phyloP scores from a whole-genome alignment of 1,140 invertebrate species.

The Piezodorus guildinii region DNA sequence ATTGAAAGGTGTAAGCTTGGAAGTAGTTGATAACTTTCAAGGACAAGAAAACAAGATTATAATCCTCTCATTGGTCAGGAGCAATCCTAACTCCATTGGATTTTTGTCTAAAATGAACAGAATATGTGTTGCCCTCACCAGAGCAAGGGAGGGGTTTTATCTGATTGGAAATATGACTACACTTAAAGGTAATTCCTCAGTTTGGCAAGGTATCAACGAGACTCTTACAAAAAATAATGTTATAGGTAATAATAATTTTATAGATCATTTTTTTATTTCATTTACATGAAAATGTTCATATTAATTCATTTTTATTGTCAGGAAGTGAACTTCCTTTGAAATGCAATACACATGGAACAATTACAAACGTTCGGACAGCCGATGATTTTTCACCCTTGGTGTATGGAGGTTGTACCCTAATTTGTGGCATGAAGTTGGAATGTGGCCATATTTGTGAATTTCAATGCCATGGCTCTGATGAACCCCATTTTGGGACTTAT shows the following conservation, averaged over 20 bases:
- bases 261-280: neutral
- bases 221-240: slow-evolving; percentile 36
- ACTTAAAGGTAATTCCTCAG: neutral
- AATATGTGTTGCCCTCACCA: slow-evolving; percentile 71
- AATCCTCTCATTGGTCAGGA: slow-evolving; percentile 69
- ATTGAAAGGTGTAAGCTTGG: slow-evolving; percentile 37
- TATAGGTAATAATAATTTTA: slow-evolving; percentile 30
- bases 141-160: slow-evolving; percentile 58
- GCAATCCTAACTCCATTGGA: slow-evolving; percentile 57
- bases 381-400: slow-evolving; percentile 28
- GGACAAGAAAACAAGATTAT: slow-evolving; percentile 80
- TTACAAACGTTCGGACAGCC: slow-evolving; percentile 29
- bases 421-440: slow-evolving; percentile 29
- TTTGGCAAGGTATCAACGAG: slow-evolving; percentile 42
- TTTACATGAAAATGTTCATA: neutral
- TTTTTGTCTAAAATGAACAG: slow-evolving; percentile 65
- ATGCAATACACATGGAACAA: slow-evolving; percentile 39
- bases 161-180: slow-evolving; percentile 51
- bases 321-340: slow-evolving; percentile 34
- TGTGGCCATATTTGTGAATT: slow-evolving; percentile 45
- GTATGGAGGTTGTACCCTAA: slow-evolving; percentile 31
- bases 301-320: neutral
- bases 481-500: slow-evolving; percentile 34
- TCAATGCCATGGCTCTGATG: slow-evolving; percentile 40
- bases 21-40: slow-evolving; percentile 65